Evolutionary conservation across 92 coral and sea anemone species (phyloP), one percentile per base, ranked within the genome.

Genomic region (Anthopleura xanthogrammica): DNA sequence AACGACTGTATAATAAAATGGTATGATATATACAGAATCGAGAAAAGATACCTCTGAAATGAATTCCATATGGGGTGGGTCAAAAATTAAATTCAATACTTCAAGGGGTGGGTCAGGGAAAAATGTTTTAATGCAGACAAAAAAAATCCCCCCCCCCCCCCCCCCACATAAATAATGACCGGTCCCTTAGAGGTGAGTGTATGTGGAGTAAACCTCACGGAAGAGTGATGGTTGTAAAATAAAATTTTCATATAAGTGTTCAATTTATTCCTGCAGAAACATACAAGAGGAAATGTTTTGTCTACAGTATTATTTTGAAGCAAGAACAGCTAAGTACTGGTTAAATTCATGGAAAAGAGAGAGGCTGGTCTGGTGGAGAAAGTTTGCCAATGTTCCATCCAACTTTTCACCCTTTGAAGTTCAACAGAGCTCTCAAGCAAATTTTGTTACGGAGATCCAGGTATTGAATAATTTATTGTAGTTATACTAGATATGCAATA

Each of bases 331-430:
- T 1, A 87, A 87, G 75, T 90, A 91, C 79, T 97, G 99, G 99
- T 70, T 90, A 70, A 95, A 97, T 84, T 91, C 86, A 85, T 97
- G 99, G 99, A 92, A 84, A 76, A 90, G 98, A 58, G 90, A 94
- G 79, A 82, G 99, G 75, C 92, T 97, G 16, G 86, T 90, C 0
- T 97, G 99, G 99, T 97, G 99, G 99, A 94, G 93, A 80, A 97
- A 91, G 77, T 89, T 90, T 88, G 99, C 97, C 41, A 93, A 91
- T 80, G 83, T 88, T 56, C 98, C 97, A 16, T 95, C 97, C 70
- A 89, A 89, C 64, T 92, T 89, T 73, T 79, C 91, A 17, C 80
- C 87, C 23, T 23, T 71, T 84, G 99, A 94, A 8, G 77, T 85
- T 48, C 80, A 82, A 73, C 84, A 83, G 41, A 83, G 54, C 77